Evolutionary conservation across 2,888 invertebrate genomes (phyloP).

Genomic region (Falcaria lacertinaria): DNA sequence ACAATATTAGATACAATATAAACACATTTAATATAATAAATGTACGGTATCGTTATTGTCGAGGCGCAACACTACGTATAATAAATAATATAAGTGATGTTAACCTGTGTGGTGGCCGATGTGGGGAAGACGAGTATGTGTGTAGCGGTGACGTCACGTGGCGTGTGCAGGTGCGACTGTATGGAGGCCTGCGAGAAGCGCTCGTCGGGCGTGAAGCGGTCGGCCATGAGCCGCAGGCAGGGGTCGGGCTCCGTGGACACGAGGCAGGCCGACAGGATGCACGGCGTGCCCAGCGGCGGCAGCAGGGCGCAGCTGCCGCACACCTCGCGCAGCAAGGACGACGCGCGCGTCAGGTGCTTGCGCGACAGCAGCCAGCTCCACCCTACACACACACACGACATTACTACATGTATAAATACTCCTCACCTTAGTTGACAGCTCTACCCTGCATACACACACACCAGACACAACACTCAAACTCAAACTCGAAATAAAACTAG

Average conservation of each 20-base stretch:
- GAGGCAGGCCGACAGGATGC: conserved; percentile 98
- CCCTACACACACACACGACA: conserved; percentile 55
- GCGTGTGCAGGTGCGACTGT: conserved; percentile 95
- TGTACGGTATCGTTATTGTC: no score
- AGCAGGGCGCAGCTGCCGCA: conserved; percentile 93
- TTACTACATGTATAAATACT: not conserved
- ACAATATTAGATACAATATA: not conserved
- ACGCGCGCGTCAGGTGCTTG: conserved; percentile 92
- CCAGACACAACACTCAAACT: no score
- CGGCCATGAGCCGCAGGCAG: conserved; percentile 93
- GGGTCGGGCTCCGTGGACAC: conserved; percentile 96
- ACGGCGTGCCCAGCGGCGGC: conserved; percentile 90
- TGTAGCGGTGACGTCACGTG: conserved; percentile 97
- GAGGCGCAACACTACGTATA: no score
- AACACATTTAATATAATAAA: no score
- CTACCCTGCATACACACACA: no score
- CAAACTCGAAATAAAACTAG: no score
- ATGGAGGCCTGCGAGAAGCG: conserved; percentile 92
- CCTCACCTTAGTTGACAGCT: no score
- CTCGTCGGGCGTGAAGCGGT: conserved; percentile 97
- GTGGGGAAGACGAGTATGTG: conserved; percentile 99
- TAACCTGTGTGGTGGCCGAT: conserved; percentile 93
- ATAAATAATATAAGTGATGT: no score
- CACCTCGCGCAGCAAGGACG: conserved; percentile 92
- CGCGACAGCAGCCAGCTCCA: conserved; percentile 97